These are phyloP conservation scores for Poeciliopsis turrubarensis DNA, from an alignment of 2,113 vertebrate genomes.

Conservation along the genomic window DNA sequence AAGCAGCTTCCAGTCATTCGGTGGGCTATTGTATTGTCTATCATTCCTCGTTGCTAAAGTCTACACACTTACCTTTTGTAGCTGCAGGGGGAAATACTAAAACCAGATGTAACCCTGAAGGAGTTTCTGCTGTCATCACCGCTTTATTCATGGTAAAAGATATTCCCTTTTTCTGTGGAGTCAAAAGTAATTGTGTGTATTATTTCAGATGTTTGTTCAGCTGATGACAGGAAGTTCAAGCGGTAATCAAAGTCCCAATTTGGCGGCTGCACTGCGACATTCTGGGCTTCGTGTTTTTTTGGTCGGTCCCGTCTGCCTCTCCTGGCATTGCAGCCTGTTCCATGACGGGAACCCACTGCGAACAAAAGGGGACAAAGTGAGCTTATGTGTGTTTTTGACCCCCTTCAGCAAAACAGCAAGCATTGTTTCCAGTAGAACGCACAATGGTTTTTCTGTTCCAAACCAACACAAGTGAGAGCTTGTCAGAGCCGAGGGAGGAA, in stretches of 20 bases:
- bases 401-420: conserved; percentile 61
- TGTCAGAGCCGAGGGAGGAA: conserved; percentile 56
- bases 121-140: conserved; percentile 12
- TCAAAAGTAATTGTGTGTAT: neutral
- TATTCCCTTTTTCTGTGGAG: neutral
- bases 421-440: conserved; percentile 71
- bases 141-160: conserved; percentile 17
- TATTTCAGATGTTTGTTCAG: conserved; percentile 19
- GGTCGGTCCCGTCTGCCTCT: conserved; percentile 37
- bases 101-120: conserved; percentile 32
- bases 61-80: conserved; percentile 57
- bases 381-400: conserved; percentile 70
- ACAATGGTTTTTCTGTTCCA: conserved; percentile 77
- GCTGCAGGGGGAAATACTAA: conserved; percentile 61
- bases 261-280: neutral
- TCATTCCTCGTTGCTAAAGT: conserved; percentile 51
- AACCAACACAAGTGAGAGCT: conserved; percentile 66
- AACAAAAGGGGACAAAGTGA: conserved; percentile 65
- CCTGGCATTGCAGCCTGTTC: conserved; percentile 52
- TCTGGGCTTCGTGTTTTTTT: conserved; percentile 37
- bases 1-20: conserved; percentile 56
- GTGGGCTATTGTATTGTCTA: conserved; percentile 55
- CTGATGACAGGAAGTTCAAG: conserved; percentile 23
- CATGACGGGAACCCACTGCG: conserved; percentile 63
- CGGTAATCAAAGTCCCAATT: conserved; percentile 1